Evolutionary conservation across 2,888 invertebrate species (phyloP).

Genomic region (Polymixis lichenea): DNA sequence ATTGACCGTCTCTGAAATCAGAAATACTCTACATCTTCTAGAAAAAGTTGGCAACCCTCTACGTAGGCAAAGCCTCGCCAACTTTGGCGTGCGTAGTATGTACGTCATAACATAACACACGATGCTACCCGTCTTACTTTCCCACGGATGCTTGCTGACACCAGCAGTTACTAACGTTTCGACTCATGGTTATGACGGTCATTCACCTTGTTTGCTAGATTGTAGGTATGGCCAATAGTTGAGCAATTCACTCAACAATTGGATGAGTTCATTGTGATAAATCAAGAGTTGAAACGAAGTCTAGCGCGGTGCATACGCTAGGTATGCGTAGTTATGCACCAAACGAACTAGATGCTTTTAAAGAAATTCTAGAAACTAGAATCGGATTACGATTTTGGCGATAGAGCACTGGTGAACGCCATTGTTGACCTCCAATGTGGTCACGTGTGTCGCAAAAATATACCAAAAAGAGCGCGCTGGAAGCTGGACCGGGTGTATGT

Average conservation of each 20-base stretch:
- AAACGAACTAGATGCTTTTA: not conserved
- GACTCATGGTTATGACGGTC: slow-evolving; percentile 25
- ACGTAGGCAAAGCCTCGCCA: slow-evolving; percentile 1
- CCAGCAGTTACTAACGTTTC: slow-evolving; percentile 23
- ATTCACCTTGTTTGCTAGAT: slow-evolving; percentile 33
- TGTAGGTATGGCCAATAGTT: slow-evolving; percentile 22
- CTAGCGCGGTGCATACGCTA: not conserved
- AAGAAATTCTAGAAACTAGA: not conserved
- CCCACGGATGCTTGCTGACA: slow-evolving; percentile 36
- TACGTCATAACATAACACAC: slow-evolving; percentile 9
- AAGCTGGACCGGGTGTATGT: too few relatives aligned
- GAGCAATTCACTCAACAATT: slow-evolving; percentile 26
- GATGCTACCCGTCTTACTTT: slow-evolving; percentile 15
- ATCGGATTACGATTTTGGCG: not conserved
- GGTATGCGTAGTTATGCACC: not conserved
- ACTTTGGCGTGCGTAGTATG: slow-evolving; percentile 7
- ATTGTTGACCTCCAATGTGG: not conserved
- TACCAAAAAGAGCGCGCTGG: too few relatives aligned
- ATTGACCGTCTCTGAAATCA: too few relatives aligned
- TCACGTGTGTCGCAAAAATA: not conserved
- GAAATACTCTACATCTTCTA: too few relatives aligned
- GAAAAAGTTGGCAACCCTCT: not conserved
- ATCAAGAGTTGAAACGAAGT: slow-evolving; percentile 26
- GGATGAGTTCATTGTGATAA: slow-evolving; percentile 31
- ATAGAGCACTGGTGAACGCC: not conserved